Evolutionary conservation across 2,888 invertebrate genomes (phyloP), one percentile per base, ranked within the genome.

Genomic region (Drosophila robusta): DNA sequence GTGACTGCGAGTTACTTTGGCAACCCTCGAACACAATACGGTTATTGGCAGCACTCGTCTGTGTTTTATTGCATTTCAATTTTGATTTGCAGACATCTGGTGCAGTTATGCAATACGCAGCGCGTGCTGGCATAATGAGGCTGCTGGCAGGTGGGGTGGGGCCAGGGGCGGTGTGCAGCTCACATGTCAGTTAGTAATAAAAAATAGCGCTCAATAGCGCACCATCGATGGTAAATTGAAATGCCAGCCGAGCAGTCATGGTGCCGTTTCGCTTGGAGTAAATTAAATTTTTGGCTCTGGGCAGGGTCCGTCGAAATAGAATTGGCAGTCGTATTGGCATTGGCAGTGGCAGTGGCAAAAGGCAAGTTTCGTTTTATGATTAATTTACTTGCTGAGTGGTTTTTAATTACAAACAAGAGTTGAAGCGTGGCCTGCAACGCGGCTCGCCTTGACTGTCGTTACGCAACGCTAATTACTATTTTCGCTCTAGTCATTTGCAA

Each of bases 401-500:
- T 85, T 89, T 85, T 85, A 85, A 85, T 85, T 85, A 85, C 87
- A 84, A 89, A 84, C 87, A 85, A 87, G 86, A 87, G 77, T 70
- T 79, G 75, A 75, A 70, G 75, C 71, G 74, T 70, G 83, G 64
- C 67, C 57, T 61, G 70, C 63, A 55, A 61, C 24, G 46, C 56
- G 55, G 52, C 49, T 66, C 38, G 70, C 57, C 56, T 49, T 54
- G 58, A 61, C 58, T 68, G 80, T 88, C 87, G 89, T 85, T 85
- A 84, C 80, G 87, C 78, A 86, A 89, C 81, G 89, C 89, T 85
- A 85, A 85, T 85, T 85, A 89, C 85, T 87, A 87, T 84, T 85
- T 89, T 89, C 76, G 84, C 80, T 76, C 70, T 84, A 89, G 84
- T 89, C 89, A 89, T 89, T 85, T 85, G 87, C 84, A 88, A 84